Conservation (phyloP, 2,888 invertebrate genomes). For the Brassicogethes aeneus region DNA sequence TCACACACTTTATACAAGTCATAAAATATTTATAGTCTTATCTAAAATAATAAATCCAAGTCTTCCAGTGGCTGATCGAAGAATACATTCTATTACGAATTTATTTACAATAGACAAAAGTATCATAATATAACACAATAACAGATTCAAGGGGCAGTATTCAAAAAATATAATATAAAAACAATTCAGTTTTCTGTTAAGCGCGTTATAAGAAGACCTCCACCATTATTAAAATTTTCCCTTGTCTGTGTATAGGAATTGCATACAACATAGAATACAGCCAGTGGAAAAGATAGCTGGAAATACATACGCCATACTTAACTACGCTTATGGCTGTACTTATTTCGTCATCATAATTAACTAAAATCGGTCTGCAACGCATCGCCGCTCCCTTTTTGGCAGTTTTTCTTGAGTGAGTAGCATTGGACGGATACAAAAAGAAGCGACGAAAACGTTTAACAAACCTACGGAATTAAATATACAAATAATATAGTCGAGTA, state of each 20-base stretch:
- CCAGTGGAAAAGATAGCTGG: slow-evolving; percentile 39
- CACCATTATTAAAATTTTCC: slow-evolving; percentile 34
- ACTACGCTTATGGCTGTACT: slow-evolving; percentile 14
- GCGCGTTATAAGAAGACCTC: slow-evolving; percentile 27
- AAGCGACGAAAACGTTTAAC: slow-evolving; percentile 12
- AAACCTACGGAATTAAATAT: slow-evolving; percentile 16
- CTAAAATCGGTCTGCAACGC: slow-evolving; percentile 18
- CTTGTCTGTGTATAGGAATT: slow-evolving; percentile 29
- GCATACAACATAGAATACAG: slow-evolving; percentile 24
- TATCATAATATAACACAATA: slow-evolving; percentile 13
- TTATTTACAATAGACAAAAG: slow-evolving; percentile 28
- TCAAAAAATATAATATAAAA: slow-evolving; percentile 13
- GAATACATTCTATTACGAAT: slow-evolving; percentile 18
- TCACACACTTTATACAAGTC: slow-evolving; percentile 41
- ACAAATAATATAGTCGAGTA: slow-evolving; percentile 24
- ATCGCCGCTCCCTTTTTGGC: slow-evolving; percentile 15
- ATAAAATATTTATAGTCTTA: slow-evolving; percentile 37
- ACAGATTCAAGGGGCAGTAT: slow-evolving; percentile 28
- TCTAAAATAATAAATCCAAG: slow-evolving; percentile 28
- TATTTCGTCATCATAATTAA: slow-evolving; percentile 19
- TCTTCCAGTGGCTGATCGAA: slow-evolving; percentile 39
- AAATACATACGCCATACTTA: slow-evolving; percentile 22
- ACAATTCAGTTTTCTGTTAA: slow-evolving; percentile 17
- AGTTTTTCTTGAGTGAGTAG: slow-evolving; percentile 27
- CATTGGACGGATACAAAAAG: slow-evolving; percentile 27